phyloP scores from a whole-genome alignment of 1,140 invertebrate genomes.

The Drosophila arizonae region DNA sequence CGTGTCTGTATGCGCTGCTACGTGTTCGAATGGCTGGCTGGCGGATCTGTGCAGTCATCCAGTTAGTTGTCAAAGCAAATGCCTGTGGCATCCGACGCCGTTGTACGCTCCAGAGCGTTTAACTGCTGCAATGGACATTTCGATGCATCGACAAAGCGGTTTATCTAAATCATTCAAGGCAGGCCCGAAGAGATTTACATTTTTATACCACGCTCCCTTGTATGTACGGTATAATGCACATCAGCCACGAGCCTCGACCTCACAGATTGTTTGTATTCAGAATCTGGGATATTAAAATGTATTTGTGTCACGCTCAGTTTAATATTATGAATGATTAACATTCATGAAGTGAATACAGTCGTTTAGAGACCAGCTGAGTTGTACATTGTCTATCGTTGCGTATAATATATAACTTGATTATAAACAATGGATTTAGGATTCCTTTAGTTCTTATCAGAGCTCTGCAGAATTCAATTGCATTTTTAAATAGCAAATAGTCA shows the following conservation, averaged over 20 bases:
- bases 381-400: too few species aligned
- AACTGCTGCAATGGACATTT: slow-evolving; percentile 26
- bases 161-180: slow-evolving; percentile 32
- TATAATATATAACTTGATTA: too few species aligned
- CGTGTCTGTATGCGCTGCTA: background rate
- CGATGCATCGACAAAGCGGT: slow-evolving; percentile 24
- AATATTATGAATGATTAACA: too few species aligned
- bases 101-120: slow-evolving; percentile 30
- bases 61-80: slow-evolving; percentile 59
- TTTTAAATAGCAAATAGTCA: too few species aligned
- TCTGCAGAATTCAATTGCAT: too few species aligned
- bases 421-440: too few species aligned
- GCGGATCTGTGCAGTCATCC: slow-evolving; percentile 10
- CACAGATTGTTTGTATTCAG: too few species aligned
- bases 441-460: too few species aligned
- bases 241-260: background rate
- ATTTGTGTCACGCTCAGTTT: background rate
- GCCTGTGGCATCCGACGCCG: slow-evolving; percentile 32
- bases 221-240: background rate
- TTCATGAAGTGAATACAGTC: too few species aligned
- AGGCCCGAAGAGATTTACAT: slow-evolving; percentile 17
- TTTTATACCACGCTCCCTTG: background rate
- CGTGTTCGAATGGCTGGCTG: slow-evolving; percentile 19
- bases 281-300: background rate
- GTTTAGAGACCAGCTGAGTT: too few species aligned